These are phyloP conservation scores for Sylvilagus bachmani DNA, from an alignment of 2,113 vertebrate genomes.

Conservation along the genomic window DNA sequence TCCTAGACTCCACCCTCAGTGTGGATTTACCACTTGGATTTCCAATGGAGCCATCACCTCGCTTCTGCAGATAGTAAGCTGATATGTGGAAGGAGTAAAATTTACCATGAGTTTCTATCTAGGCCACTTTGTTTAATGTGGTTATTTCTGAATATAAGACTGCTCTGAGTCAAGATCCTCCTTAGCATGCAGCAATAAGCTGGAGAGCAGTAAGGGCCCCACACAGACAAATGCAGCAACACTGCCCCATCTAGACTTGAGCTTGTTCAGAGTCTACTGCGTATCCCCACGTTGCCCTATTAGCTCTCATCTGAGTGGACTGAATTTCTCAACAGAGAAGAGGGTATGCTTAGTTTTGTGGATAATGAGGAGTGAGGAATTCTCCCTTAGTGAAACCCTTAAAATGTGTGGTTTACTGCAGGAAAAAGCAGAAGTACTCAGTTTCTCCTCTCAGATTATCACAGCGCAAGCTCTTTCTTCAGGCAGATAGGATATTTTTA, in stretches of 20 bases:
- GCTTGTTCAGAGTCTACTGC: background rate
- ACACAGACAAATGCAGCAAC: background rate
- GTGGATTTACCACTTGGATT: background rate
- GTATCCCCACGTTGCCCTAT: background rate
- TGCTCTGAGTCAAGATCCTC: background rate
- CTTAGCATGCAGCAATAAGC: background rate
- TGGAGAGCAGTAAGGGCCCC: background rate
- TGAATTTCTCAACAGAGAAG: background rate
- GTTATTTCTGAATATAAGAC: background rate
- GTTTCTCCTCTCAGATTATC: background rate
- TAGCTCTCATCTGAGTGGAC: background rate
- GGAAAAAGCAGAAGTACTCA: background rate
- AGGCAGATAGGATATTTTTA: background rate
- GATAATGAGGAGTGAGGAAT: background rate
- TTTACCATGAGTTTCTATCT: background rate
- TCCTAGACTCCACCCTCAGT: background rate
- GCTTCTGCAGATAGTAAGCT: background rate
- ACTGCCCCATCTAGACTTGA: background rate
- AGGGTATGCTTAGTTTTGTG: background rate
- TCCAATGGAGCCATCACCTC: too few relatives aligned
- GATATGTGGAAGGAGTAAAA: background rate
- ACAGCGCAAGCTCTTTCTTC: background rate
- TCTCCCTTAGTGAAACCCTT: background rate
- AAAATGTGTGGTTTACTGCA: background rate
- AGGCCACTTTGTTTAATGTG: background rate